Evolutionary conservation across 2,888 invertebrate species (phyloP).

Genomic region (Parnassius glacialis): DNA sequence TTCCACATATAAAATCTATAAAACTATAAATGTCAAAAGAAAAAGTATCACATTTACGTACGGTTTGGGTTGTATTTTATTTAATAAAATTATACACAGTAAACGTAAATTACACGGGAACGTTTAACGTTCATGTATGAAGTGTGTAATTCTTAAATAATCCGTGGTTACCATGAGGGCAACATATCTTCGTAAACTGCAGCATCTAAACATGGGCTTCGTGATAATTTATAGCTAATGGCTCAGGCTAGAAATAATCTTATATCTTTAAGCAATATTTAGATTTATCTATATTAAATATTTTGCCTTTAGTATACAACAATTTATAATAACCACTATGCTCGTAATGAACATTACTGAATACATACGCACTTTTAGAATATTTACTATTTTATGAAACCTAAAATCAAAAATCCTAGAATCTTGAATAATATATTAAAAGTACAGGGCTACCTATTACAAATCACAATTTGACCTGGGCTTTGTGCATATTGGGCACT

Average conservation of each 20-base stretch:
- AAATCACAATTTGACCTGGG: too few species aligned
- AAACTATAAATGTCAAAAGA: conserved; percentile 12
- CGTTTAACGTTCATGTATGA: conserved; percentile 20
- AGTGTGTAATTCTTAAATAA: conserved; percentile 28
- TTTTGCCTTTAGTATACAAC: neutral
- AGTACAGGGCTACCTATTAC: too few species aligned
- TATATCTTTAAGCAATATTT: conserved; percentile 1
- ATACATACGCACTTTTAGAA: too few species aligned
- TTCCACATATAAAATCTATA: conserved; percentile 1
- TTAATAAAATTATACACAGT: conserved; percentile 23
- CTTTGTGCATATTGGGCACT: too few species aligned
- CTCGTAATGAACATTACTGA: too few species aligned
- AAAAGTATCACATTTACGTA: conserved; percentile 21
- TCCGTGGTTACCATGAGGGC: conserved; percentile 60
- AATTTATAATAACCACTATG: too few species aligned
- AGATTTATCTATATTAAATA: neutral
- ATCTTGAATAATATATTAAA: too few species aligned
- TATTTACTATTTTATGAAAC: too few species aligned
- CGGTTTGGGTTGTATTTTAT: conserved; percentile 19
- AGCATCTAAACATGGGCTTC: conserved; percentile 69
- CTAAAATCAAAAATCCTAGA: too few species aligned
- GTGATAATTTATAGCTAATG: conserved; percentile 70
- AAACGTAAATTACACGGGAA: conserved; percentile 19
- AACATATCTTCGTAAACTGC: conserved; percentile 53
- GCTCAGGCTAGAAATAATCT: conserved; percentile 8